Base-by-base conservation (phyloP, 1,140 invertebrate species). In the Acromyrmex charruanus region DNA sequence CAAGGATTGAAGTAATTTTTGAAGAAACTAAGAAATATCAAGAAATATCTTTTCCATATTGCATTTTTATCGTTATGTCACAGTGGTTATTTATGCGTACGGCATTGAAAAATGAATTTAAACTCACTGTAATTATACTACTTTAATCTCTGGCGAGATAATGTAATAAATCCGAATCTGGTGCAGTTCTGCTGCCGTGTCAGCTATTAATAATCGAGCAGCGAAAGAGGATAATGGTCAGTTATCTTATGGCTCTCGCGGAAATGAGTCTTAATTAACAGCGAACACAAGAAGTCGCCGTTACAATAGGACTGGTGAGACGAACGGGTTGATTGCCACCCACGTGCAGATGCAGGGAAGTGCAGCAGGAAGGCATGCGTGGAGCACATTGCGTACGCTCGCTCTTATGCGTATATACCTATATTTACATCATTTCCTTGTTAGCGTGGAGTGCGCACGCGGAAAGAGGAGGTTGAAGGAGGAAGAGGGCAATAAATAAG, bases 231-330 rank as follows among this genome's bases (percentile, higher is more conserved):
- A 77, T 87, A 87, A 87, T 75, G 82, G 80, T 49, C 59, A 58
- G 71, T 44, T 75, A 63, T 63, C 74, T 84, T 59, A 49, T 71
- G 68, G 68, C 58, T 53, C 35, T 49, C 35, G 58, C 63, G 65
- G 49, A 77, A 75, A 72, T 79, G 84, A 49, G 65, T 90, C 89
- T 90, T 90, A 90, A 90, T 90, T 90, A 91, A 91, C 79, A 72
- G 77, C 49, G 87, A 85, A 72, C 88, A 77, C 74, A 84, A 89
- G 80, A 58, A 80, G 81, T 51, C 81, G 69, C 31, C 74, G 59
- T 89, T 86, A 85, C 88, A 89, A 90, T 89, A 72, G 71, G 72
- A 65, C 71, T 71, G 44, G n/a, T 39, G 21, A 53, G 82, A 79
- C 66, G 61, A 77, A n/a, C 59, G 25, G 65, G 39, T 55, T 85